Base-by-base conservation (phyloP, 2,888 invertebrate species). In the Eupeodes latifasciatus region DNA sequence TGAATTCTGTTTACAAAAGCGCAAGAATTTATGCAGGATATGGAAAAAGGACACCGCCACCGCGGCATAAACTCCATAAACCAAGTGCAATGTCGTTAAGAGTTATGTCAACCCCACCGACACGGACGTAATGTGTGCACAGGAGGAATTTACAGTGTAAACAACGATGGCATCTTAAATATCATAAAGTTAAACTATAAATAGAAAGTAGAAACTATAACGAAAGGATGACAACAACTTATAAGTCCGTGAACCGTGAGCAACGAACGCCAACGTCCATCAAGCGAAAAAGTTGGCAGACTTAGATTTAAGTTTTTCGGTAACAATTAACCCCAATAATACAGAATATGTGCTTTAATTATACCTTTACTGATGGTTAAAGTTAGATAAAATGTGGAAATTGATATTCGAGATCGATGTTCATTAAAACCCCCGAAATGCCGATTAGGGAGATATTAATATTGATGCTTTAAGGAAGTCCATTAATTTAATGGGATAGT, bases 21-120 rank as follows among this genome's bases (percentile, higher is more conserved):
- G 72, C 57, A n/a, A 34, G 59, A 72, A 83, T 87, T 87, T 87
- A 87, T 87, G 87, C 84, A 84, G 87, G 84, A 87, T 84, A 83
- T 87, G 72, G 83, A 80, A 87, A 83, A 87, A 87, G 76, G 80
- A 84, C 80, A 81, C 84, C 59, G 6, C n/a, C 49, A 66, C 47
- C 66, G 49, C 66, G 66, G 10, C 27, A 64, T 64, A 72, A 44
- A 72, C 44, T 47, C 40, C 40, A 59, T 81, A 80, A 80, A 80
- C 71, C 87, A 80, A 87, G 72, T 71, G 76, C 67, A 61, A 67
- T 81, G 87, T 87, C 87, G 87, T 84, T 87, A 62, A 84, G 72
- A 84, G 84, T 87, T 87, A 87, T 87, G 87, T 84, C 84, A 87
- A 5, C 6, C 34, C 12, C 6, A 40, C 40, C 40, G 40, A 40